phyloP scores from a whole-genome alignment of 2,797 vertebrate species.

The Gallinago stenura region DNA sequence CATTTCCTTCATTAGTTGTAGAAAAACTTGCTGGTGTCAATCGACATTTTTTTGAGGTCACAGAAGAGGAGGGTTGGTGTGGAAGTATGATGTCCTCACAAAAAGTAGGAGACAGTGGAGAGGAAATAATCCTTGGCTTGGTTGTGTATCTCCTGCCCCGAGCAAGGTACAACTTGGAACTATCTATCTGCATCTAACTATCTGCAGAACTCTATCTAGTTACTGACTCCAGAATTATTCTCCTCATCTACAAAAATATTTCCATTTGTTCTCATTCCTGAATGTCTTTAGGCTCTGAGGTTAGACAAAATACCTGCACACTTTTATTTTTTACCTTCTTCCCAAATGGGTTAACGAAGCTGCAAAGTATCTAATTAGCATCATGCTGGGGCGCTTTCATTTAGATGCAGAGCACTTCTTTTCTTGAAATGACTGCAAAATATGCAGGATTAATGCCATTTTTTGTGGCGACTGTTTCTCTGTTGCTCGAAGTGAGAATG shows the following conservation, averaged over 20 bases:
- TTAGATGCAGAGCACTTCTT: conserved; percentile 55
- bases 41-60: not conserved
- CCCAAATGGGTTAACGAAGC: not conserved
- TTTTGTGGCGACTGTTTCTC: not conserved
- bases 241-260: not conserved
- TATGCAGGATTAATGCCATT: conserved; percentile 62
- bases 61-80: not conserved
- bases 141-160: not conserved
- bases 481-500: conserved; percentile 60
- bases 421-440: conserved; percentile 48
- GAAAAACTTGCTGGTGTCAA: not conserved
- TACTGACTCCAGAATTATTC: not conserved
- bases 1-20: not conserved
- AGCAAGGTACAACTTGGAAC: not conserved
- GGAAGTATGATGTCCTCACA: not conserved
- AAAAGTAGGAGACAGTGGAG: not conserved
- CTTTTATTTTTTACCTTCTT: not conserved
- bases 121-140: not conserved
- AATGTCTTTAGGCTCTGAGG: not conserved
- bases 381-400: conserved; percentile 61
- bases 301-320: not conserved
- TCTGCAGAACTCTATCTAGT: not conserved
- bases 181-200: no score
- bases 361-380: conserved; percentile 66
- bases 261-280: not conserved